Evolutionary conservation across 2,797 vertebrate species (phyloP), one percentile per base, ranked within the genome.

Genomic region (Pangasius djambal): DNA sequence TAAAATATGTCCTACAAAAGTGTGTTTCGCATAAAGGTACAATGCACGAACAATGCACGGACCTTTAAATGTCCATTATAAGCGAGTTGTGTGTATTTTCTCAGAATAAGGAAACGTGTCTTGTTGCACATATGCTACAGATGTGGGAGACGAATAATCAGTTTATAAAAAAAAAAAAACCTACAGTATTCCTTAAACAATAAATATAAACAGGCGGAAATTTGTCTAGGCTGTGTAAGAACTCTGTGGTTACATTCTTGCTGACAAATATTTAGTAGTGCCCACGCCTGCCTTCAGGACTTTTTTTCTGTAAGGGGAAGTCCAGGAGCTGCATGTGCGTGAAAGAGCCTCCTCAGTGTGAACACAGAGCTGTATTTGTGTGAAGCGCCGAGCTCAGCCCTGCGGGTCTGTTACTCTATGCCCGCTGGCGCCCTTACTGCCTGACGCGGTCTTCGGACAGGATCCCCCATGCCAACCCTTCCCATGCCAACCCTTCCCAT

Each of bases 241-340:
- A 72, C 77, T 25, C 25, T 52, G 48, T 10, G 52, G 37, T 81
- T 84, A 34, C 65, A 61, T 84, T 86, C 83, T 77, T 82, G 77
- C 78, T 86, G 88, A 89, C 88, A 83, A 83, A 86, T 89, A 79
- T 74, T 86, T 74, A 40, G 52, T n/a, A 63, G 84, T 85, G 88
- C 65, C 84, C 88, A 89, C 22, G 85, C 61, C 79, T 89, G 79
- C 69, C 79, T 87, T 82, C 90, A 90, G 91, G 92, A 87, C 93
- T 90, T 88, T 91, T 87, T 86, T 93, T 48, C 83, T 65, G 10
- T 40, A 63, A 88, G 74, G 88, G 89, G 72, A 89, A 87, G 72
- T 89, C 86, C 89, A 72, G 40, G 74, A 87, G 81, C 81, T 90
- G 67, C 28, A 74, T 87, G 55, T 87, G n/a, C 31, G 85, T 88